These are phyloP conservation scores for Cichladusa arquata DNA, from an alignment of 2,113 vertebrate species.

Conservation along the genomic window DNA sequence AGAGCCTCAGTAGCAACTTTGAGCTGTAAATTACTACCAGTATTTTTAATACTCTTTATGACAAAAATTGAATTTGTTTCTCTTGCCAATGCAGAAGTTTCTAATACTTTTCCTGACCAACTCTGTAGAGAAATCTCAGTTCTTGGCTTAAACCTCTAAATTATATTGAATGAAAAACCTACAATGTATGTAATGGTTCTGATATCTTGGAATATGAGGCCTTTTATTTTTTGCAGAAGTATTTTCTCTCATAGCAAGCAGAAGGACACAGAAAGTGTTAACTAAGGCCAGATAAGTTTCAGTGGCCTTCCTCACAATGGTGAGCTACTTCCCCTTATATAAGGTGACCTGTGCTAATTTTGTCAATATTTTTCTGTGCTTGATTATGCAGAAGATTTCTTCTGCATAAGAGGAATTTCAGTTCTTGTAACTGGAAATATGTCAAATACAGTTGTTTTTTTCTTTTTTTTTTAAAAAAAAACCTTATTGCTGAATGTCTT, in stretches of 20 bases:
- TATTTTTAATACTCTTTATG: not conserved
- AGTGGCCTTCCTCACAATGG: not conserved
- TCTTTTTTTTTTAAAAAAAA: not conserved
- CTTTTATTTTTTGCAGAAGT: not conserved
- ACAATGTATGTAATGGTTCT: not conserved
- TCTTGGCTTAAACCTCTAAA: not conserved
- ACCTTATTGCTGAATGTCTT: not conserved
- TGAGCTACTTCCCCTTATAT: not conserved
- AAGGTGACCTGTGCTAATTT: not conserved
- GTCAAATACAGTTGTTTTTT: not conserved
- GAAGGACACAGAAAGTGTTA: not conserved
- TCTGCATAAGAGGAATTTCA: not conserved
- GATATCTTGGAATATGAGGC: accelerated
- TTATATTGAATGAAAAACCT: accelerated
- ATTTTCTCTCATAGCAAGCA: not conserved
- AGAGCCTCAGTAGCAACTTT: not conserved
- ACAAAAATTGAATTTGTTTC: not conserved
- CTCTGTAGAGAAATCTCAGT: not conserved
- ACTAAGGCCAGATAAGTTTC: not conserved
- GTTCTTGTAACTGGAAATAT: not conserved
- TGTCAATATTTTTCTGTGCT: not conserved
- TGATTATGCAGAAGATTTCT: not conserved
- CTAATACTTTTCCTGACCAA: not conserved
- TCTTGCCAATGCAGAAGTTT: not conserved
- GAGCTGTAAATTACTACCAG: not conserved